phyloP scores from a whole-genome alignment of 2,797 vertebrate species.

The Allobates femoralis region DNA sequence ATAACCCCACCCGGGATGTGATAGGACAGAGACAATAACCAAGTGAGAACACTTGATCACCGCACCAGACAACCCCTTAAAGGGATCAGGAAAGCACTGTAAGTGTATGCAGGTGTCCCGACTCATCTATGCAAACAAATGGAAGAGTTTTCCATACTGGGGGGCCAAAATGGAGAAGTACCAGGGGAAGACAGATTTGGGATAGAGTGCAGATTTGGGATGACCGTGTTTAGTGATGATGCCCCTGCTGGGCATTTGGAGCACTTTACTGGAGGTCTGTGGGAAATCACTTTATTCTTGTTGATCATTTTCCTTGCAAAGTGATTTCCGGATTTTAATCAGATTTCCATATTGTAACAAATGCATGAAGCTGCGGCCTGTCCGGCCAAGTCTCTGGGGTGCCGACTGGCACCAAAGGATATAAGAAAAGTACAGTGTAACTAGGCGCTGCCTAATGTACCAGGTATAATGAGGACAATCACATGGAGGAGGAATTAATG shows the following conservation, averaged over 20 bases:
- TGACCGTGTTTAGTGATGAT: not conserved
- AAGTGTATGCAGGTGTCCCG: too few relatives aligned
- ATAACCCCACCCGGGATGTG: too few relatives aligned
- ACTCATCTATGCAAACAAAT: not conserved
- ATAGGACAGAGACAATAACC: too few relatives aligned
- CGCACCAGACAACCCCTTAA: too few relatives aligned
- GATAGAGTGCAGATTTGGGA: not conserved
- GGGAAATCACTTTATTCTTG: not conserved
- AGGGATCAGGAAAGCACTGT: too few relatives aligned
- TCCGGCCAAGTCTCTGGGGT: not conserved
- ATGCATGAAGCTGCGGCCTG: conserved; percentile 24
- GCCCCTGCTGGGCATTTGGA: conserved; percentile 65
- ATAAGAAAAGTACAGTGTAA: conserved; percentile 30
- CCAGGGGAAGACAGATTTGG: not conserved
- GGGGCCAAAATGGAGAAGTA: not conserved
- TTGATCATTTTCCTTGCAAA: conserved; percentile 51
- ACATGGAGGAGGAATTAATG: not conserved
- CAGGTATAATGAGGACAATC: conserved; percentile 28
- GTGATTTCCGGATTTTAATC: conserved; percentile 57
- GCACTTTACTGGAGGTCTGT: conserved; percentile 62
- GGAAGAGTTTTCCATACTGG: not conserved
- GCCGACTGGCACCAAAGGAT: not conserved
- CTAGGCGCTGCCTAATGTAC: conserved; percentile 41
- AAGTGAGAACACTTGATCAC: too few relatives aligned
- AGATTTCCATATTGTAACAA: conserved; percentile 54